Evolutionary conservation across 2,888 invertebrate species (phyloP).

Genomic region (Andrena trimmerana): DNA sequence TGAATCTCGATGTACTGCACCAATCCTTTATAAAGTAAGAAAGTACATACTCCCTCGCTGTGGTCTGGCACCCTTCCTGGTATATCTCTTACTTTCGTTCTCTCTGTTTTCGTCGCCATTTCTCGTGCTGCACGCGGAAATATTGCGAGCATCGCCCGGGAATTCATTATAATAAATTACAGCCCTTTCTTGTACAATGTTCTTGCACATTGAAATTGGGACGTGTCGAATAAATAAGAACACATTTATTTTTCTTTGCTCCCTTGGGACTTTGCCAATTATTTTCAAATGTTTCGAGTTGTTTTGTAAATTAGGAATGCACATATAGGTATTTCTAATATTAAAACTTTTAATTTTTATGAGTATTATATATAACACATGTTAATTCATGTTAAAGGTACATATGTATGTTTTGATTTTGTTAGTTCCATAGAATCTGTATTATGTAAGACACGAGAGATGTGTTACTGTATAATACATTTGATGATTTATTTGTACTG

Average conservation of each 20-base stretch:
- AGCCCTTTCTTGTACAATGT: background rate
- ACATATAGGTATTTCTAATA: too few species aligned
- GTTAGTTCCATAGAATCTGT: too few species aligned
- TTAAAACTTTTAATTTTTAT: too few species aligned
- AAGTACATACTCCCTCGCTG: conserved; percentile 19
- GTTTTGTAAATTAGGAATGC: too few species aligned
- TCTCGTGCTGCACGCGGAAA: conserved; percentile 41
- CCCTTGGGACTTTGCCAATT: background rate
- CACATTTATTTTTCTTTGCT: background rate
- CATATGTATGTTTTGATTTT: too few species aligned
- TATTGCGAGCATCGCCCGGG: background rate
- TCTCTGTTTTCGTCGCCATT: conserved; percentile 48
- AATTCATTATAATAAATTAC: conserved; percentile 49
- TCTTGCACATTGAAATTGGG: background rate
- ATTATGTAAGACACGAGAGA: too few species aligned
- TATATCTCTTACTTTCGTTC: conserved; percentile 40
- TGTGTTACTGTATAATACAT: too few species aligned
- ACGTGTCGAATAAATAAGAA: background rate
- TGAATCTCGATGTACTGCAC: conserved; percentile 46
- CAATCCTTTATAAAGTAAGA: conserved; percentile 57
- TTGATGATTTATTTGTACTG: too few species aligned
- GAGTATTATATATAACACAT: too few species aligned
- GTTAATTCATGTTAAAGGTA: too few species aligned
- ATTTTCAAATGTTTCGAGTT: too few species aligned
- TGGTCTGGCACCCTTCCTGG: conserved; percentile 32